A percentile compares a stretch with the other conserved stretches of the same genome.
Conservation (phyloP, 2,888 invertebrate species). For the Lasioglossum vierecki region DNA sequence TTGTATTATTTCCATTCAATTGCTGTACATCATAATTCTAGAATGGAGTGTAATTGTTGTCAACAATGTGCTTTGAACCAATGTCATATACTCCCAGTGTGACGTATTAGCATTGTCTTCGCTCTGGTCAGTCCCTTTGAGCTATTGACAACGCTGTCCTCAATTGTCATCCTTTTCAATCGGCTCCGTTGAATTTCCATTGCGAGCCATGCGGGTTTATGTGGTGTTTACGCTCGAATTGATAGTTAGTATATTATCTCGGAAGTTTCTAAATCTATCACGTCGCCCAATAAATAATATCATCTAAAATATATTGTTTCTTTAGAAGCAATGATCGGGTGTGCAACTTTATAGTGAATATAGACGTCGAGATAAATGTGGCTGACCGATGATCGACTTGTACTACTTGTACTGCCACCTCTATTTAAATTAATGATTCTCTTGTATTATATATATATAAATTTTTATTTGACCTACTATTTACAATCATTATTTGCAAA, state of each 20-base stretch:
- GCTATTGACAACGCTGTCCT: background rate
- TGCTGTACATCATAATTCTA: background rate
- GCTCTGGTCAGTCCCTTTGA: conserved; percentile 8
- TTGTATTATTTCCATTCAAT: background rate
- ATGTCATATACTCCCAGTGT: background rate
- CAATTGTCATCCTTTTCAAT: conserved; percentile 6
- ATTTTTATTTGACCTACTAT: too few relatives aligned
- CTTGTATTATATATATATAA: background rate
- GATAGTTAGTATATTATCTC: background rate
- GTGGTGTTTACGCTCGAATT: background rate
- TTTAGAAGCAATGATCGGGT: background rate
- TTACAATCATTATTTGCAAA: too few relatives aligned
- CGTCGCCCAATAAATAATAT: background rate
- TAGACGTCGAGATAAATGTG: background rate
- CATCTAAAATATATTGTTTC: background rate
- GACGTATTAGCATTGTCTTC: conserved; percentile 15
- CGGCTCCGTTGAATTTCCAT: background rate
- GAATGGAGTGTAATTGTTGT: background rate
- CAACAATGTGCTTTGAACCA: background rate
- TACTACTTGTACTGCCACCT: background rate
- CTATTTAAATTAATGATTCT: background rate
- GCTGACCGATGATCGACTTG: background rate
- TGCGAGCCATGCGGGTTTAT: background rate
- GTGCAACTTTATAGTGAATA: background rate
- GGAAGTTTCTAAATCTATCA: background rate